Evolutionary conservation across 2,888 invertebrate species (phyloP).

Genomic region (Nipponacmea schrenckii): DNA sequence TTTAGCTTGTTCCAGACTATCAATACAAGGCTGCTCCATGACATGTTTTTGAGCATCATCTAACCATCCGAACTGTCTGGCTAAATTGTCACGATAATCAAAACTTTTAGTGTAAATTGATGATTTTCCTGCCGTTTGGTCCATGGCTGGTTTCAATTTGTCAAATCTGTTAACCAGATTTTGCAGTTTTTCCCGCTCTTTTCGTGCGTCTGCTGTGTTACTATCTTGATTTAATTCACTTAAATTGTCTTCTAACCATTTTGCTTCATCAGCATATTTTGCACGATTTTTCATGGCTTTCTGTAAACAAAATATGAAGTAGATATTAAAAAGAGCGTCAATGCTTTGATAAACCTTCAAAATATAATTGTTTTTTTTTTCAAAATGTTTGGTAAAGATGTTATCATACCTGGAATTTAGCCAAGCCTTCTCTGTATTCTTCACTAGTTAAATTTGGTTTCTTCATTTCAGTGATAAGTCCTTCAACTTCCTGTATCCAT

Average conservation of each 20-base stretch:
- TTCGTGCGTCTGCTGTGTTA: conserved; percentile 81
- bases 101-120: conserved; percentile 93
- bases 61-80: conserved; percentile 79
- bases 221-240: conserved; percentile 87
- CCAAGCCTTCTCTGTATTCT: conserved; percentile 89
- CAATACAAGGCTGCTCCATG: conserved; percentile 55
- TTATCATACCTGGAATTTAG: conserved; percentile 75
- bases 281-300: conserved; percentile 53
- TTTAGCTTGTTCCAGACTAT: conserved; percentile 58
- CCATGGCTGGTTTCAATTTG: conserved; percentile 85
- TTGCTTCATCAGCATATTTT: conserved; percentile 81
- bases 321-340: not conserved
- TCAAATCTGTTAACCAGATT: conserved; percentile 78
- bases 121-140: conserved; percentile 91
- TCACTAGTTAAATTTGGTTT: conserved; percentile 86
- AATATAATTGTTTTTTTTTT: no score
- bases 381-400: no score
- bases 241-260: conserved; percentile 91
- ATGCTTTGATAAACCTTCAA: no score
- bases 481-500: conserved; percentile 93
- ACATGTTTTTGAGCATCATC: conserved; percentile 55
- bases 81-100: conserved; percentile 88
- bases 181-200: conserved; percentile 85
- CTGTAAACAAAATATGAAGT: conserved; percentile 34
- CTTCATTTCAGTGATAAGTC: conserved; percentile 83